Conservation (phyloP, 2,888 invertebrate species). For the Oscheius sp. region DNA sequence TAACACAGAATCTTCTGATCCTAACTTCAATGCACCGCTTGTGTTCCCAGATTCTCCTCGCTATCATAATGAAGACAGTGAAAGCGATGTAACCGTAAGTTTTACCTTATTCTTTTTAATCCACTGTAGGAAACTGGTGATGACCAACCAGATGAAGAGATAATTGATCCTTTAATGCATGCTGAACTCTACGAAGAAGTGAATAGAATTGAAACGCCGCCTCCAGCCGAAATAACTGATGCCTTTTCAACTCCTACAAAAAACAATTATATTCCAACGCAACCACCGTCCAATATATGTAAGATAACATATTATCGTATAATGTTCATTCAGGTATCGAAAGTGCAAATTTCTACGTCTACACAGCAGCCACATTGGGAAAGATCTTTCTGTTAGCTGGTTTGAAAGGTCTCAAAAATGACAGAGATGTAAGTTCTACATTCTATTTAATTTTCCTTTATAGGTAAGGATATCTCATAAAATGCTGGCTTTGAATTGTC, state of each 20-base stretch:
- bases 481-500: constrained; percentile 32
- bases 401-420: constrained; percentile 31
- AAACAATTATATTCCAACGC: neutral
- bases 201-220: constrained; percentile 2
- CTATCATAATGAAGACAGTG: constrained; percentile 5
- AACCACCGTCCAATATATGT: constrained; percentile 13
- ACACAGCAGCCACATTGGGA: constrained; percentile 18
- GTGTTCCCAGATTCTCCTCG: constrained; percentile 18
- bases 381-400: constrained; percentile 28
- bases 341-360: constrained; percentile 7
- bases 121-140: constrained; percentile 1
- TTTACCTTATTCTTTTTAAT: neutral
- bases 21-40: constrained; percentile 8
- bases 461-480: constrained; percentile 34
- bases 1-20: neutral
- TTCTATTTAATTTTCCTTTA: neutral
- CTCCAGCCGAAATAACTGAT: neutral
- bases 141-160: constrained; percentile 16
- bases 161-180: constrained; percentile 29
- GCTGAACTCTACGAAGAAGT: constrained; percentile 30
- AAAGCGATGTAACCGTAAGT: constrained; percentile 20
- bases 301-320: neutral
- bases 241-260: neutral
- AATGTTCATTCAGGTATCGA: constrained; percentile 3
- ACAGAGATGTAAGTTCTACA: constrained; percentile 20